phyloP scores from a whole-genome alignment of 2,797 vertebrate genomes.

The Mormyrus proboscirostris region DNA sequence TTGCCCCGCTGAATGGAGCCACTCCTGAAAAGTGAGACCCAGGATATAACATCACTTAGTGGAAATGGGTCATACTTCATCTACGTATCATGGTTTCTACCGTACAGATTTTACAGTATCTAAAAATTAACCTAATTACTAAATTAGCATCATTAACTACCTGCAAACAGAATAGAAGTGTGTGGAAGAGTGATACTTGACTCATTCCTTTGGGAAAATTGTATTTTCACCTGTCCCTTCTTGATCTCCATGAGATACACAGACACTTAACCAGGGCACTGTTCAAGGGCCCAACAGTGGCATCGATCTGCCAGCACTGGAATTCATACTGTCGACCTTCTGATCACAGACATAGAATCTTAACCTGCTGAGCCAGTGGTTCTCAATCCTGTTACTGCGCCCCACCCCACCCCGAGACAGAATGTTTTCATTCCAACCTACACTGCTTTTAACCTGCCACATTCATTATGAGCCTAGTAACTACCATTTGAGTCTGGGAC shows the following conservation, averaged over 20 bases:
- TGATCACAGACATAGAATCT: not conserved
- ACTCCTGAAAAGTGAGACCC: conserved; percentile 58
- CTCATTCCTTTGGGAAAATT: not conserved
- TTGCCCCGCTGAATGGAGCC: conserved; percentile 83
- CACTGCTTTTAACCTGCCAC: not conserved
- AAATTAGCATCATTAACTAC: not conserved
- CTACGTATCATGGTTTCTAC: not conserved
- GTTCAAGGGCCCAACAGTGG: not conserved
- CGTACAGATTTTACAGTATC: not conserved
- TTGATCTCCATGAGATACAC: not conserved
- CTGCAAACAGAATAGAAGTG: not conserved
- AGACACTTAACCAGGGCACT: not conserved
- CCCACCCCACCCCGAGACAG: not conserved
- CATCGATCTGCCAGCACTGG: not conserved
- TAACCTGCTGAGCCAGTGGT: not conserved
- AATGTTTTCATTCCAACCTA: not conserved
- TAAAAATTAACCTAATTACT: not conserved
- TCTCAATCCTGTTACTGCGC: not conserved
- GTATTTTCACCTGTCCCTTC: not conserved
- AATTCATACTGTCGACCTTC: not conserved
- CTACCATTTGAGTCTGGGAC: not conserved
- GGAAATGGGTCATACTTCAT: not conserved
- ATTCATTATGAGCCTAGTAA: not conserved
- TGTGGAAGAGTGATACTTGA: not conserved
- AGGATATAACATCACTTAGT: not conserved